Conservation (phyloP, 2,888 invertebrate species). For the Mesorhabditis spiculigera region DNA sequence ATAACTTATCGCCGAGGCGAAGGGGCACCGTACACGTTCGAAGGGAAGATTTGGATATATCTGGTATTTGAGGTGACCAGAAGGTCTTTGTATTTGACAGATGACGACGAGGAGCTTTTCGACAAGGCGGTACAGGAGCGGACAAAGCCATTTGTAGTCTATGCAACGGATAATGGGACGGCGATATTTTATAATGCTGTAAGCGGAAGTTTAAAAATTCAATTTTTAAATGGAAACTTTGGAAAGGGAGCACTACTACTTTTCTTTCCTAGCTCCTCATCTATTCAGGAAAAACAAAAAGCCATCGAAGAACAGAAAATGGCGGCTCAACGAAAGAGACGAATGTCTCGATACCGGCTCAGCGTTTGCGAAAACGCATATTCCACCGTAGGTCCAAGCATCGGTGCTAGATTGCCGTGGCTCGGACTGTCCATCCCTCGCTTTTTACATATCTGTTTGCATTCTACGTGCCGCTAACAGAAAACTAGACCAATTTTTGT, state of each 20-base stretch:
- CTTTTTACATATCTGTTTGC: no score
- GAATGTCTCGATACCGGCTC: background rate
- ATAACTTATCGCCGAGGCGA: background rate
- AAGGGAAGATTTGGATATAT: slow-evolving; percentile 1
- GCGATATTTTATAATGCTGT: slow-evolving; percentile 2
- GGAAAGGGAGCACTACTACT: no score
- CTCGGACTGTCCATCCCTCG: no score
- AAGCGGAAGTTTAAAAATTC: background rate
- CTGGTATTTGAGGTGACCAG: background rate
- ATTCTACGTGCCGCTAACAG: no score
- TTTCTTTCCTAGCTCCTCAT: no score
- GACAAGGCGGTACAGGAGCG: background rate
- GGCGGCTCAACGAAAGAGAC: background rate
- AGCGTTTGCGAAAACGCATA: slow-evolving; percentile 7
- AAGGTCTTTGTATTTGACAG: background rate
- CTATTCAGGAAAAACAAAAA: background rate
- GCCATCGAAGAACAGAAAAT: background rate
- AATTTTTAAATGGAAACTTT: no score
- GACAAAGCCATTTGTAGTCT: slow-evolving; percentile 3
- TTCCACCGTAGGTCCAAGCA: background rate
- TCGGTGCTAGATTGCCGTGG: no score
- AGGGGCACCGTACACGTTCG: background rate
- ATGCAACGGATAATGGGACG: background rate
- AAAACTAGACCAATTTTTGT: no score
- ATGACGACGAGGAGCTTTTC: background rate